These are phyloP conservation scores for Drosophila algonquin DNA, from an alignment of 2,888 invertebrate genomes.

Conservation along the genomic window DNA sequence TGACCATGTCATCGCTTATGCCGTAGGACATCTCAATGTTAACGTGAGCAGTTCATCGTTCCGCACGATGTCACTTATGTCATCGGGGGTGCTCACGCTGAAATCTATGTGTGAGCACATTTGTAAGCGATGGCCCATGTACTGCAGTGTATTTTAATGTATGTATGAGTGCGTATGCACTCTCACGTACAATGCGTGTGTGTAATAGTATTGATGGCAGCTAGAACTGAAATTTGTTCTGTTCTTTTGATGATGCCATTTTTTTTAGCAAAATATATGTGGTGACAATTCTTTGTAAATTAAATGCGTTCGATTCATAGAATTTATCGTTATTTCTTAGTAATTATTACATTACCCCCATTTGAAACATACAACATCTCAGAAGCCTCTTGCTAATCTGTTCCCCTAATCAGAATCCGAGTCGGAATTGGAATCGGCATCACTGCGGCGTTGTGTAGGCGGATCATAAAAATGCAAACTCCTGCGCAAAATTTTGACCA, in stretches of 20 bases:
- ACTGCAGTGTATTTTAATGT: no score
- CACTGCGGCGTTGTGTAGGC: slow-evolving; percentile 63
- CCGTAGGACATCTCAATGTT: no score
- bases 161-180: no score
- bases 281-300: slow-evolving; percentile 41
- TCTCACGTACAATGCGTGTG: no score
- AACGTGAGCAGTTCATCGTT: no score
- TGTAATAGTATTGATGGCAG: no score
- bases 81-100: no score
- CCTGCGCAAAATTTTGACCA: slow-evolving; percentile 94
- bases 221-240: no score
- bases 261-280: slow-evolving; percentile 58
- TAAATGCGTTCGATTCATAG: slow-evolving; percentile 30
- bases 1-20: no score
- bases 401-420: slow-evolving; percentile 61
- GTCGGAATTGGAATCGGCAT: slow-evolving; percentile 51
- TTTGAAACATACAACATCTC: slow-evolving; percentile 18
- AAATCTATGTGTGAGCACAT: no score
- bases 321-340: slow-evolving; percentile 25
- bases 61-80: no score
- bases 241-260: slow-evolving; percentile 46
- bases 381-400: background rate
- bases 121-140: no score
- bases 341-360: slow-evolving; percentile 16
- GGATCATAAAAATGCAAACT: slow-evolving; percentile 92